Base-by-base conservation (phyloP, 1,140 invertebrate species). In the Mactra quadrangularis region DNA sequence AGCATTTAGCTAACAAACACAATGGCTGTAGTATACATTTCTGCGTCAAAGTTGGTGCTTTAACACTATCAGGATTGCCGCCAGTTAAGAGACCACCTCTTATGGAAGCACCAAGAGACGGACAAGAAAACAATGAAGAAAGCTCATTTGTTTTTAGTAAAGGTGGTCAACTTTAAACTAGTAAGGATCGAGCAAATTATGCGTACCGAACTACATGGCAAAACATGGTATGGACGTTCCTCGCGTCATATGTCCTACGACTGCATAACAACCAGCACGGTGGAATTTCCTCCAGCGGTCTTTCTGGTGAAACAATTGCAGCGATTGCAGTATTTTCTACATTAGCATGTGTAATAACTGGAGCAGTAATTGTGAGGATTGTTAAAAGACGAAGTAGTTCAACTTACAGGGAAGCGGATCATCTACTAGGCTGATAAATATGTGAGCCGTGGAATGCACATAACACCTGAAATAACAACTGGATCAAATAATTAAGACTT, bases 1-100 rank as follows among this genome's bases (percentile, higher is more conserved):
- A 81, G 35, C 89, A 90, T 66, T 41, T 89, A 27, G 89, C 87
- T 0, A 64, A 66, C 0, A 59, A 90, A 1, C 86, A 87, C 68
- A 68, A 90, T 13, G 79, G 64, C 33, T 91, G 90, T 38, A 83
- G 87, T 59, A 88, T 91, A 50, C 83, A 88, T 52, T 90, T 87
- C 64, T 91, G 90, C 62, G 70, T 87, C 0, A 84, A 84, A 74
- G 55, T 86, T 17, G 70, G 85, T 17, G 82, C 87, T 19, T 71
- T 89, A 29, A 60, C 84, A 1, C 82, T 41, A 27, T 50, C 70
- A 19, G 84, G 83, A 35, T 68, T 89, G 45, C 87, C 85, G 7
- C 29, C 31, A 7, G 66, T 90, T 0, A 68, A 83, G 19, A 59
- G 88, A 33, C 89, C 89, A 9, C 88, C 89, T 25, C 89, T 88